A percentile compares a stretch with the other conserved stretches of the same genome.
These are phyloP conservation scores for Papilio dardanus DNA, from an alignment of 1,140 invertebrate genomes.

Conservation along the genomic window DNA sequence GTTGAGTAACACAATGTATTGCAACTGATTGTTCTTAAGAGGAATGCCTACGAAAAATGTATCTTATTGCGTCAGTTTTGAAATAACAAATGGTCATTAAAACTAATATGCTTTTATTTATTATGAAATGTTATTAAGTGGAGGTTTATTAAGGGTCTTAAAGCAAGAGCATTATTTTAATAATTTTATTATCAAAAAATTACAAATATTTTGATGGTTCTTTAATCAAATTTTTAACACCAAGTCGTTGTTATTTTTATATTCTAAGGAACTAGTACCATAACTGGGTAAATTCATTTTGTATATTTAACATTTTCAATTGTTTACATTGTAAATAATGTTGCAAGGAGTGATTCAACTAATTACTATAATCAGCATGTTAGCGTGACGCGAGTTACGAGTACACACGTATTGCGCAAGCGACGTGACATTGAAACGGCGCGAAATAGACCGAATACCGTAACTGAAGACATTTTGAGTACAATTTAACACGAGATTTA, in stretches of 20 bases:
- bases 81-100: constrained; percentile 12
- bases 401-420: constrained; percentile 36
- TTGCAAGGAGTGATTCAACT: constrained; percentile 25
- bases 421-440: constrained; percentile 48
- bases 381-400: constrained; percentile 38
- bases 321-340: constrained; percentile 12
- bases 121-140: neutral
- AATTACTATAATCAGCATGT: constrained; percentile 39
- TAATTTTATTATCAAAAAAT: neutral
- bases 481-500: too few species aligned
- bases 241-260: neutral
- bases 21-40: constrained; percentile 12
- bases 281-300: neutral
- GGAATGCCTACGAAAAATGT: constrained; percentile 29
- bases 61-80: neutral
- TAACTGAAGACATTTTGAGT: constrained; percentile 40
- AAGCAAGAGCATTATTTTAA: neutral
- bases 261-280: neutral
- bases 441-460: constrained; percentile 45
- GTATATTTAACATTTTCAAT: neutral
- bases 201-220: neutral
- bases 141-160: neutral
- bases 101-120: constrained; percentile 8
- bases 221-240: neutral
- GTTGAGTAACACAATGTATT: constrained; percentile 15